Percentiles rank a stretch among this genome's conserved stretches.
Evolutionary conservation across 2,797 vertebrate genomes (phyloP).

Genomic region (Coregonus ussuriensis): DNA sequence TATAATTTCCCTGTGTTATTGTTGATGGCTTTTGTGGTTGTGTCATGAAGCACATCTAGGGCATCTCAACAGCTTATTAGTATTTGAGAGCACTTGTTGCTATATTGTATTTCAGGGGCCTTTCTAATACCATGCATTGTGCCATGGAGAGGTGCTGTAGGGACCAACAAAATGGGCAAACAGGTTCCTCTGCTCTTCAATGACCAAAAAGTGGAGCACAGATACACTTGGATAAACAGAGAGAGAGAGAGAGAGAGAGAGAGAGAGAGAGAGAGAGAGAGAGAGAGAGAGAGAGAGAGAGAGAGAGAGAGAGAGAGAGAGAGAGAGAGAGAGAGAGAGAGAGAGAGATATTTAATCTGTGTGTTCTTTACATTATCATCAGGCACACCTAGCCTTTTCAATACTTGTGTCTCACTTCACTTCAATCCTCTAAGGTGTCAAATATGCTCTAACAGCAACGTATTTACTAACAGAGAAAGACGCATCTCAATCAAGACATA

Average conservation of each 20-base stretch:
- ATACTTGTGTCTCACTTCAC: slow-evolving; percentile 32
- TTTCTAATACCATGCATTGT: slow-evolving; percentile 27
- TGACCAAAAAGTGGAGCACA: not conserved
- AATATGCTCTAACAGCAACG: not conserved
- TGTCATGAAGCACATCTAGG: slow-evolving; percentile 20
- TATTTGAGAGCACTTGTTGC: slow-evolving; percentile 45
- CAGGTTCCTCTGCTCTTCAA: slow-evolving; percentile 4
- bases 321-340: slow-evolving; percentile 7
- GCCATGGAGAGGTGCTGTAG: slow-evolving; percentile 14
- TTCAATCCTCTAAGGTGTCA: too few species aligned
- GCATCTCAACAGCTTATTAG: slow-evolving; percentile 28
- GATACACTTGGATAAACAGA: not conserved
- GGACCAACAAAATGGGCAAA: slow-evolving; percentile 44
- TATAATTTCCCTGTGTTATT: not conserved
- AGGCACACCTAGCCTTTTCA: slow-evolving; percentile 24
- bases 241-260: too few species aligned
- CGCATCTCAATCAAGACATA: slow-evolving; percentile 52
- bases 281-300: slow-evolving; percentile 14
- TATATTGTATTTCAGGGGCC: slow-evolving; percentile 29
- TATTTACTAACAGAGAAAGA: slow-evolving; percentile 9
- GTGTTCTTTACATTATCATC: slow-evolving; percentile 23
- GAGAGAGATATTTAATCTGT: slow-evolving; percentile 15
- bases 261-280: too few species aligned
- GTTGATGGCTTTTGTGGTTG: not conserved
- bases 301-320: slow-evolving; percentile 14